Evolutionary conservation across 2,797 vertebrate species (phyloP).

Genomic region (Poecile montanus): DNA sequence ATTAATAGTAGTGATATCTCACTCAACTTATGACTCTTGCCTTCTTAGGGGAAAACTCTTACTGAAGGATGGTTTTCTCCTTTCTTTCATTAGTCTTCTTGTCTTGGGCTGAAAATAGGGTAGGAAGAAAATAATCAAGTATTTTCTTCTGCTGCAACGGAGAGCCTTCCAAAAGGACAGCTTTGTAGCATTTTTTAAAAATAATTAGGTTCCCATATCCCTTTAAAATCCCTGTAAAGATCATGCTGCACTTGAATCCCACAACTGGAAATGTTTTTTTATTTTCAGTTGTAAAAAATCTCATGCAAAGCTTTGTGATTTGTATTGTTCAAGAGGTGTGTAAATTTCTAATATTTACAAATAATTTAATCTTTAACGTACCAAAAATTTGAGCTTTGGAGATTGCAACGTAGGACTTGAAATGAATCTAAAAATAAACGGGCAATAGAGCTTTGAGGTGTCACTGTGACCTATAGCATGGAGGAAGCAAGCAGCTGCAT

Average conservation of each 20-base stretch:
- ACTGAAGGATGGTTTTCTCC: not conserved
- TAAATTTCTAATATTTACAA: not conserved
- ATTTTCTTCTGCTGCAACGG: not conserved
- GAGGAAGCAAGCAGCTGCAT: not conserved
- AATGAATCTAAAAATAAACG: not conserved
- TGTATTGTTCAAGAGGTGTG: not conserved
- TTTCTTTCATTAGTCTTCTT: not conserved
- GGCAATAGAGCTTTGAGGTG: not conserved
- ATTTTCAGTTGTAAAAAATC: not conserved
- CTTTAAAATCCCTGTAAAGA: not conserved
- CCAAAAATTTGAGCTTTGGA: not conserved
- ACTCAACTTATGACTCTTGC: not conserved
- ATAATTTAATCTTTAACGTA: not conserved
- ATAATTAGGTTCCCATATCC: not conserved
- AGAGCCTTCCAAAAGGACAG: not conserved
- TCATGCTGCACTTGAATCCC: not conserved
- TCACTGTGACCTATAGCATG: not conserved
- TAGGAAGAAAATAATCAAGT: not conserved
- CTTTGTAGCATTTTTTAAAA: not conserved
- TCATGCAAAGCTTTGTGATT: not conserved
- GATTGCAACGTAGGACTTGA: not conserved
- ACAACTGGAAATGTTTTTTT: not conserved
- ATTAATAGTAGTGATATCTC: not conserved
- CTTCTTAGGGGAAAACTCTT: slow-evolving; percentile 1
- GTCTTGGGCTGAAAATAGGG: not conserved